A percentile compares a stretch with the other conserved stretches of the same genome.
phyloP scores from a whole-genome alignment of 37 sponge, comb jelly and placozoan species.

The Axinella damicornis region DNA sequence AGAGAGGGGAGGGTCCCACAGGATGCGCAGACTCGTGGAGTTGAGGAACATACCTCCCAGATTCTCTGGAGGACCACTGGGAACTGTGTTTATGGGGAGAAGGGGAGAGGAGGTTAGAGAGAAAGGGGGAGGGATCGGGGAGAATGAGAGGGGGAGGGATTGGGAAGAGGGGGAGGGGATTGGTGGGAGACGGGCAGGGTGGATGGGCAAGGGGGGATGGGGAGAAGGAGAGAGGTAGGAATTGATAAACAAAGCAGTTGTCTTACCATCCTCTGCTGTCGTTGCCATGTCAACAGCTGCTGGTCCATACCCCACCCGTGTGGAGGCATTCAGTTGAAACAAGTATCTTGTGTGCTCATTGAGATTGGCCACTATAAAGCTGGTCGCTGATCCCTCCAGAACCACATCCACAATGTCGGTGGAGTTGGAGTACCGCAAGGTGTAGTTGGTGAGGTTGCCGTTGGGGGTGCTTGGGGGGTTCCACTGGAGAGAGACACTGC shows the following conservation, averaged over 20 bases:
- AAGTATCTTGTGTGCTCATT: slow-evolving; percentile 53
- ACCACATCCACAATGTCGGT: neutral
- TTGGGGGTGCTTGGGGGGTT: slow-evolving; percentile 22
- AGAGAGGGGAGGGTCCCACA: slow-evolving; percentile 45
- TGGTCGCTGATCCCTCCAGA: neutral
- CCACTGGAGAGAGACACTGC: slow-evolving; percentile 9
- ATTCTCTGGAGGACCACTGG: slow-evolving; percentile 19
- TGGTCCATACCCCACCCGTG: slow-evolving; percentile 54
- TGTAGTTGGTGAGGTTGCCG: slow-evolving; percentile 48
- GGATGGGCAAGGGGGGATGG: no score
- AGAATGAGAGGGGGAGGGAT: no score
- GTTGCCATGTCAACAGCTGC: neutral
- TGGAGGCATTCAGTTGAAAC: slow-evolving; percentile 46
- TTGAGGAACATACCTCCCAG: neutral
- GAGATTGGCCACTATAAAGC: slow-evolving; percentile 3
- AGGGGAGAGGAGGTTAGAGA: no score
- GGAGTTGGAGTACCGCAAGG: slow-evolving; percentile 28
- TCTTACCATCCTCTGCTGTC: slow-evolving; percentile 48
- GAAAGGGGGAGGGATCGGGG: no score
- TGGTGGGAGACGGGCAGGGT: no score
- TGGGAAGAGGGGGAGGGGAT: no score
- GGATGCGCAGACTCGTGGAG: slow-evolving; percentile 31
- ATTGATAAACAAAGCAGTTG: no score
- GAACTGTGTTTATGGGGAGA: neutral
- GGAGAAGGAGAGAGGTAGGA: no score